Base-by-base conservation (phyloP, 2,888 invertebrate species). In the Oasisia sp. region DNA sequence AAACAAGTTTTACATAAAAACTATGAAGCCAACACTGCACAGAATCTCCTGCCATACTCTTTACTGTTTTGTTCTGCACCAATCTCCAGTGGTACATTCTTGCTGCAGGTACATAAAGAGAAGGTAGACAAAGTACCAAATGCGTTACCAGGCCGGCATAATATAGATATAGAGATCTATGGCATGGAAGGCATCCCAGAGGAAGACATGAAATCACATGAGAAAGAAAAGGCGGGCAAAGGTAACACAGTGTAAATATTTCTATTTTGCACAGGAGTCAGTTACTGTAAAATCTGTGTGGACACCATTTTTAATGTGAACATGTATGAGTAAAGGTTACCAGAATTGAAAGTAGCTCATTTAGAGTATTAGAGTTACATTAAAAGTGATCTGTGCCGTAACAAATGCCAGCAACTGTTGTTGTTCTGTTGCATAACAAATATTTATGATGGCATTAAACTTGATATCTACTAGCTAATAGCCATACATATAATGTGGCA, bases 181-280 rank as follows among this genome's bases (percentile, higher is more conserved):
- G 99, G 99, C 94, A 99, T 99, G 99, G 99, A 99, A 97, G 99
- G 99, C 95, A 99, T 99, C 95, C 99, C 99, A 56, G 97, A 98
- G 92, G 98, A 98, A 95, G 99, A 99, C 97, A 96, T 99, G 94
- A 98, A 98, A 96, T 98, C 99, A 96, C 99, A 99, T 97, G 99
- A 99, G 97, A 97, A 98, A 95, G 98, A 98, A 96, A 98, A 98
- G 94, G 93, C 93, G 91, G 95, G 95, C 74, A 74, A 74, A 74
- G 74, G 74, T 74, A 74, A 27, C 19, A 74, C 74, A 27, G 9
- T 74, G 4, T 74, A 19, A 27, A 14, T n/a, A 7, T 74, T 74
- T 74, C n/a, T n/a, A 74, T 74, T 74, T n/a, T 74, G 74, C 27
- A 27, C 27, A 12, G 50, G 50, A 50, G 74, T 74, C 74, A 27